Evolutionary conservation across 2,797 vertebrate species (phyloP), one percentile per base, ranked within the genome.

Genomic region (Myotis pilosus): DNA sequence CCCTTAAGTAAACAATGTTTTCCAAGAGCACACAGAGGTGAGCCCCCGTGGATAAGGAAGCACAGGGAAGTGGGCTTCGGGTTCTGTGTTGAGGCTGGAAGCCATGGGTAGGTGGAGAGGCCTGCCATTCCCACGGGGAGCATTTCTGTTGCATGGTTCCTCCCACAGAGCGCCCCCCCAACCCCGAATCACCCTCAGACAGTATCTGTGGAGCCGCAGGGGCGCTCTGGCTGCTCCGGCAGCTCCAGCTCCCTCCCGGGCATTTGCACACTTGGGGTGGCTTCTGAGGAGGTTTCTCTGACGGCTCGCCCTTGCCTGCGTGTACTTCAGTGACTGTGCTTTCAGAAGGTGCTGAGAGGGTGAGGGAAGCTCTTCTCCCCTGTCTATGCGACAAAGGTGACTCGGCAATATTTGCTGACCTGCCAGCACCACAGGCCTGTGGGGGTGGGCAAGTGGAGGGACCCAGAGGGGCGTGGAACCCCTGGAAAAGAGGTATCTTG

Each of bases 161-260:
- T 6, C 33, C 72, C 66, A 57, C 25, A 11, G 53, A 85, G 41
- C 15, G 0, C 72, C 83, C 25, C 57, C 10, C 8, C 55, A n/a
- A n/a, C 22, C 88, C 74, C 92, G 76, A 57, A 33, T 62, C 81
- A 51, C 22, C 6, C n/a, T 72, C 57, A 62, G 84, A 78, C 62
- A 30, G 33, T 36, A 41, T 93, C 49, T 78, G 55, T 36, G 49
- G 49, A 91, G 60, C 62, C 6, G 12, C 6, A 1, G 68, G 28
- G 78, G n/a, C 15, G n/a, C 62, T 44, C 68, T 33, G 79, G 71
- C 92, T 64, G 57, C 22, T 30, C 30, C 47, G 55, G 81, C 62
- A 87, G 78, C 91, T 76, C 78, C 47, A 55, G 55, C 68, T 93
- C 79, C 94, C 79, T 85, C 57, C 87, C 60, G 87, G n/a, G 72